phyloP scores from a whole-genome alignment of 30 jellyfish, hydroid and myxozoan genomes.

The Catostylus mosaicus region DNA sequence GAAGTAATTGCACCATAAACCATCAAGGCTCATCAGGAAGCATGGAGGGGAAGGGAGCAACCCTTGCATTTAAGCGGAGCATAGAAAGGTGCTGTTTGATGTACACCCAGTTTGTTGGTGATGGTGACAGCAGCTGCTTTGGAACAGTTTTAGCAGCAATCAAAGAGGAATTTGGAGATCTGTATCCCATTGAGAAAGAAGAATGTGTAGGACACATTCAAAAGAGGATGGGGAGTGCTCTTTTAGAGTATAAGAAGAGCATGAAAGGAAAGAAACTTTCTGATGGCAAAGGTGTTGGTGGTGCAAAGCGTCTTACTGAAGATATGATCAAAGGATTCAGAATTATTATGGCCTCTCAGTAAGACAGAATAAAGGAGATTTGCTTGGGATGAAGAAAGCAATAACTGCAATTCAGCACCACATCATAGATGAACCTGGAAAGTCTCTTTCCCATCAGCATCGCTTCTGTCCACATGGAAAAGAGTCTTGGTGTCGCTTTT shows the following conservation, averaged over 20 bases:
- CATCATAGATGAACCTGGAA: constrained; percentile 3
- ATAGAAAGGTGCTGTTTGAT: constrained; percentile 23
- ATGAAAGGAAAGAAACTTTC: constrained; percentile 40
- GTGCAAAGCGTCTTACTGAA: constrained; percentile 38
- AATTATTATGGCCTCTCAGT: constrained; percentile 38
- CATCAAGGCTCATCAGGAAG: constrained; percentile 46
- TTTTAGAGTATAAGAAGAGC: constrained; percentile 23
- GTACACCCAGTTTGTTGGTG: constrained; percentile 48
- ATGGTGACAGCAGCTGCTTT: constrained; percentile 64
- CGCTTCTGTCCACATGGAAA: constrained; percentile 40
- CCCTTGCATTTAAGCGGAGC: constrained; percentile 2
- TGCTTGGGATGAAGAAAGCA: constrained; percentile 36
- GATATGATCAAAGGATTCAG: constrained; percentile 32
- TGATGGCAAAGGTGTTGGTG: constrained; percentile 50
- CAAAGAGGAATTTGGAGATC: constrained; percentile 26
- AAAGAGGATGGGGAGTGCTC: constrained; percentile 56
- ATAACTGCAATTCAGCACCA: constrained; percentile 37
- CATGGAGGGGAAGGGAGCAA: constrained; percentile 53
- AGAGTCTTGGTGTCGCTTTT: constrained; percentile 50
- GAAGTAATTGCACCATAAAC: constrained; percentile 25
- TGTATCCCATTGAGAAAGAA: constrained; percentile 29
- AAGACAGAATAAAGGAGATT: constrained; percentile 41
- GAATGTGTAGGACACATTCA: constrained; percentile 60
- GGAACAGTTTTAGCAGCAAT: constrained; percentile 47
- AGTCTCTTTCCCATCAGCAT: constrained; percentile 33